Conservation (phyloP, 2,888 invertebrate species). For the Oasisia sp. region DNA sequence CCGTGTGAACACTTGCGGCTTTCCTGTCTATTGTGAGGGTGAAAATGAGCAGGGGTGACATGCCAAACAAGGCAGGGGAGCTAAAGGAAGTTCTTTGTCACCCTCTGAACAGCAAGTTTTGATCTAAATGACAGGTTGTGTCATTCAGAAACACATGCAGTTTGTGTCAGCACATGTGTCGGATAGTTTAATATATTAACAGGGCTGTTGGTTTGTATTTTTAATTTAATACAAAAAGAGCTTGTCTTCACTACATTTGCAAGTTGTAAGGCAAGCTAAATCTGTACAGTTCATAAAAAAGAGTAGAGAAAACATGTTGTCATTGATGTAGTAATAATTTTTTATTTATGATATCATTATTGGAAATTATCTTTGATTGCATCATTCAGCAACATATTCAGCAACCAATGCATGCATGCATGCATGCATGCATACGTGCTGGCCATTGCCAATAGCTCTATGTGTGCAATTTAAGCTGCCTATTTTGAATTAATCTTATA, state of each 20-base stretch:
- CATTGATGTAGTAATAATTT: not conserved
- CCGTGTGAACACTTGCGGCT: not conserved
- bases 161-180: not conserved
- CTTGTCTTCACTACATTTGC: not conserved
- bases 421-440: not conserved
- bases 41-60: not conserved
- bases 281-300: not conserved
- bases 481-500: not conserved
- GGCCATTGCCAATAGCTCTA: not conserved
- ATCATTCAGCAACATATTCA: not conserved
- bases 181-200: not conserved
- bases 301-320: not conserved
- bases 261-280: not conserved
- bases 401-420: too few species aligned
- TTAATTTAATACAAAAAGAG: not conserved
- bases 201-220: not conserved
- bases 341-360: not conserved
- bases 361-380: too few species aligned
- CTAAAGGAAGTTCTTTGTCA: not conserved
- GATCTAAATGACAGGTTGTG: too few species aligned
- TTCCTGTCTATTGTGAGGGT: not conserved
- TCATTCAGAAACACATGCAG: too few species aligned
- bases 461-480: not conserved
- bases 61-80: not conserved
- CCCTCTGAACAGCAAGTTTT: not conserved